phyloP scores from a whole-genome alignment of 2,888 invertebrate species.

The Brachynemurus nebulosus region DNA sequence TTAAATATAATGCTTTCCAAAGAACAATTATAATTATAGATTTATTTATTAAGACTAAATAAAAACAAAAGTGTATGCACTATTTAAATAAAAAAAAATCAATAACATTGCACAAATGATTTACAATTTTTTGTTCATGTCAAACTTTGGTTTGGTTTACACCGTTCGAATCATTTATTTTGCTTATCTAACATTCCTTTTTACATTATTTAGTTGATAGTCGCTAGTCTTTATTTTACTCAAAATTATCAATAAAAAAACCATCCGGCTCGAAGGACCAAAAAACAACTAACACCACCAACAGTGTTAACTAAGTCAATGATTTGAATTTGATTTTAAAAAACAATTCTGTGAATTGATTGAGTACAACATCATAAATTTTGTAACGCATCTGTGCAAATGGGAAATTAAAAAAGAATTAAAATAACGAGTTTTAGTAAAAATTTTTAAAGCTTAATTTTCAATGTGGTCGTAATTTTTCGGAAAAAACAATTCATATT shows the following conservation, averaged over 20 bases:
- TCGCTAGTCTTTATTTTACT: too few species aligned
- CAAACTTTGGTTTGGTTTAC: too few species aligned
- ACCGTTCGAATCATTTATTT: too few species aligned
- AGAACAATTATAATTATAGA: slow-evolving; percentile 6
- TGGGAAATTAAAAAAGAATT: not conserved
- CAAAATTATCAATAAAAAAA: too few species aligned
- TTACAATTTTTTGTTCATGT: too few species aligned
- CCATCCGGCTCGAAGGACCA: not conserved
- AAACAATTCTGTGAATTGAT: slow-evolving; percentile 1
- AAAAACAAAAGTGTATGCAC: slow-evolving; percentile 6
- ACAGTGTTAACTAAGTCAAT: not conserved
- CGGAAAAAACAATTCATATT: not conserved
- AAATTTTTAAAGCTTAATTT: slow-evolving; percentile 5
- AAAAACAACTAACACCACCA: not conserved
- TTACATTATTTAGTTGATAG: too few species aligned
- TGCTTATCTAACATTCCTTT: too few species aligned
- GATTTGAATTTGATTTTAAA: not conserved
- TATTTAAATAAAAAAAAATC: not conserved
- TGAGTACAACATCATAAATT: not conserved
- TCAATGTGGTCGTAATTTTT: slow-evolving; percentile 6
- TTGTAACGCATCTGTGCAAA: slow-evolving; percentile 5
- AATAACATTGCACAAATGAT: not conserved
- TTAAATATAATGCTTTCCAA: slow-evolving; percentile 9
- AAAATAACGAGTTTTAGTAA: not conserved
- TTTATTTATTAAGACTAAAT: not conserved